A percentile compares a stretch with the other conserved stretches of the same genome.
Conservation (phyloP, 2,113 vertebrate species). For the Nymphicus hollandicus region DNA sequence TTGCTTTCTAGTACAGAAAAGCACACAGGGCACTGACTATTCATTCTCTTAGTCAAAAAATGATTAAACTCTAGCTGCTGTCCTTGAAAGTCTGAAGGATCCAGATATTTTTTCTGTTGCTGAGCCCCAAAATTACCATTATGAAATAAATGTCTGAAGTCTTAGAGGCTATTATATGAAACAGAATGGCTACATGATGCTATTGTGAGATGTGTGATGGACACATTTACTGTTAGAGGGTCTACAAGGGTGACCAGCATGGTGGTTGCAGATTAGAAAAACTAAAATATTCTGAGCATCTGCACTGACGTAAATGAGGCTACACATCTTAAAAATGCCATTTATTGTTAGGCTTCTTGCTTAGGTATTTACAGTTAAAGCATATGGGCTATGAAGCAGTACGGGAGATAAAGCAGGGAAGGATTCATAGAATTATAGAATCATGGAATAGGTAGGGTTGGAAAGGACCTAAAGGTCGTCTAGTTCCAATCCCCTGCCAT, state of each 20-base stretch:
- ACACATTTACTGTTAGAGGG: not conserved
- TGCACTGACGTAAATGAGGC: not conserved
- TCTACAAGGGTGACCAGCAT: not conserved
- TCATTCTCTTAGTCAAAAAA: not conserved
- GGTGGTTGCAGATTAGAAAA: not conserved
- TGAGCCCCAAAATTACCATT: not conserved
- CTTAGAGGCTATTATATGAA: not conserved
- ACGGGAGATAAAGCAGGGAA: not conserved
- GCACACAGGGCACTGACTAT: not conserved
- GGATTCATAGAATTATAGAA: not conserved
- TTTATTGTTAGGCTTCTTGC: not conserved
- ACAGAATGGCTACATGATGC: not conserved
- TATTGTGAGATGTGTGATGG: not conserved
- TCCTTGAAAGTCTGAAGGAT: not conserved
- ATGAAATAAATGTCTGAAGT: not conserved
- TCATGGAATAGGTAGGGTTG: not conserved
- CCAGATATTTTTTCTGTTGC: not conserved
- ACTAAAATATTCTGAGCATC: not conserved
- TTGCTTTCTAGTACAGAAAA: not conserved
- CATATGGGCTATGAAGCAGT: not conserved
- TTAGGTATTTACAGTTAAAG: not conserved
- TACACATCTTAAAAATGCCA: not conserved
- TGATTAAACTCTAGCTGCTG: not conserved
- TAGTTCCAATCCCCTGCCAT: not conserved
- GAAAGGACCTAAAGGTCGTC: not conserved